Evolutionary conservation across 2,888 invertebrate genomes (phyloP).

Genomic region (Pseudococcus longispinus): DNA sequence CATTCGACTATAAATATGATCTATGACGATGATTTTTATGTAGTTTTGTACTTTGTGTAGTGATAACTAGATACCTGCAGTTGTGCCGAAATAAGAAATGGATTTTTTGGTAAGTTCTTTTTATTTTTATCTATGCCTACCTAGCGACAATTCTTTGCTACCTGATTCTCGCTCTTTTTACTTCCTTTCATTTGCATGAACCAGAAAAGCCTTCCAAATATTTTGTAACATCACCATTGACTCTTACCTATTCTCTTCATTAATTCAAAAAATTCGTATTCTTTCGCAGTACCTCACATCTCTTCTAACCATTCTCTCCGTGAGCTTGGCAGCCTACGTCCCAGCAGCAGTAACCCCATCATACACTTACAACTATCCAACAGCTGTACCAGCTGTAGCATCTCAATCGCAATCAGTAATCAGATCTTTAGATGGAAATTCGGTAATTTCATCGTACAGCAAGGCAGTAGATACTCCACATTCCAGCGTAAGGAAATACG

Average conservation of each 20-base stretch:
- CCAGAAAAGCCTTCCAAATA: no score
- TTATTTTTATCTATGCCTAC: neutral
- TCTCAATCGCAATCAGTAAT: constrained; percentile 68
- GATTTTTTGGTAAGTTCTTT: constrained; percentile 2
- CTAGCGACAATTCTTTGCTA: neutral
- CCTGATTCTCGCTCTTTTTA: no score
- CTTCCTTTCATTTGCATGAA: no score
- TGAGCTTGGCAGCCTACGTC: neutral
- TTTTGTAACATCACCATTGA: no score
- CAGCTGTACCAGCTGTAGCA: constrained; percentile 62
- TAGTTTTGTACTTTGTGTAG: neutral
- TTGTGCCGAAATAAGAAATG: neutral
- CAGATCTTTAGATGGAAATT: constrained; percentile 68
- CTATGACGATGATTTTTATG: neutral
- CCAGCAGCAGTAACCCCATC: constrained; percentile 36
- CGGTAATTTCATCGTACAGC: constrained; percentile 67
- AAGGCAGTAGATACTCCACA: constrained; percentile 70
- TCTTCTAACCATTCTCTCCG: neutral
- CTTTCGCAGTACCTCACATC: neutral
- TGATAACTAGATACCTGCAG: neutral
- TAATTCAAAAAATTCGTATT: neutral
- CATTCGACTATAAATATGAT: constrained; percentile 19
- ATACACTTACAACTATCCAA: constrained; percentile 58
- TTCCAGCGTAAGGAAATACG: constrained; percentile 70
- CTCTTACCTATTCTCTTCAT: neutral